phyloP scores from a whole-genome alignment of 2,888 invertebrate species.

The Andrena bicolor region DNA sequence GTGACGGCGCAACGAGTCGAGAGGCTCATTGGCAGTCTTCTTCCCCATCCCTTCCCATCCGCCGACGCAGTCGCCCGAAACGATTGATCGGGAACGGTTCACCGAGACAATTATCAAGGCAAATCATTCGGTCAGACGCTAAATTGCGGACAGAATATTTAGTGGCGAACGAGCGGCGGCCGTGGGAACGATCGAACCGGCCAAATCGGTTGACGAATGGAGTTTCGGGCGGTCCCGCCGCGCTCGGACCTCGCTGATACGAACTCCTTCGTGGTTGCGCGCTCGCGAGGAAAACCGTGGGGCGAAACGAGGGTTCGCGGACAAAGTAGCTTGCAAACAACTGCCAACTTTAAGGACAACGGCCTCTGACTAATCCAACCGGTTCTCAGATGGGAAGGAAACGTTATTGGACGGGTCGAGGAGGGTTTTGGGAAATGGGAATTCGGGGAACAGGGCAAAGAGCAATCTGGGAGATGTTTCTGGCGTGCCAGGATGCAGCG shows the following conservation, averaged over 20 bases:
- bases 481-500: constrained; percentile 17
- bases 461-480: constrained; percentile 11
- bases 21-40: neutral
- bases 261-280: constrained; percentile 33
- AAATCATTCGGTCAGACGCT: constrained; percentile 8
- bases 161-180: neutral
- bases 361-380: constrained; percentile 64
- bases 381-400: constrained; percentile 28
- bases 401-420: constrained; percentile 6
- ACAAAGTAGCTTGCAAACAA: constrained; percentile 70
- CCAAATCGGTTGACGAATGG: no score
- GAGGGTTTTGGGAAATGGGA: neutral
- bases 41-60: neutral
- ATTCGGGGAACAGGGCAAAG: neutral
- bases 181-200: neutral
- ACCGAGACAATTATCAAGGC: constrained; percentile 1
- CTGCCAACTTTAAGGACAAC: constrained; percentile 79
- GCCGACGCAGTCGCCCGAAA: neutral
- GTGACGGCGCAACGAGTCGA: neutral
- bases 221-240: no score
- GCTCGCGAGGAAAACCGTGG: neutral
- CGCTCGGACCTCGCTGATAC: neutral
- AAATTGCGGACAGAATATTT: neutral
- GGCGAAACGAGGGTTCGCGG: constrained; percentile 6
- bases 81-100: constrained; percentile 2